Evolutionary conservation across 2,888 invertebrate genomes (phyloP), one percentile per base, ranked within the genome.

Genomic region (Xanthorhoe spadicearia): DNA sequence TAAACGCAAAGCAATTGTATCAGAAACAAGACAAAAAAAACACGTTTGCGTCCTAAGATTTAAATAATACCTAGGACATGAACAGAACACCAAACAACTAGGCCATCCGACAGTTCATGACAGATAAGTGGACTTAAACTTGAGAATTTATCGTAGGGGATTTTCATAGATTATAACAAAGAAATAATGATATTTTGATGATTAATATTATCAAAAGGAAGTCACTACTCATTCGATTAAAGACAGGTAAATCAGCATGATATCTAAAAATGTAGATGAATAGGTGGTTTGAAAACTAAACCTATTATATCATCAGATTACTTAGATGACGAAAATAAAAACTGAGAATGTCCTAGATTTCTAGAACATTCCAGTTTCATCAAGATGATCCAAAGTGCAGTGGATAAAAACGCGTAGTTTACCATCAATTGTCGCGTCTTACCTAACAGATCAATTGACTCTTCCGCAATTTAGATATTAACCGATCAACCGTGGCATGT

Each of bases 371-470:
- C 38, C 13, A 43, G 38, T 43, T 13, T 38, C 32, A 32, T 32
- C 32, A 32, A 13, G 38, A 43, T 43, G 38, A 13, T 43, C 3
- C 38, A 43, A 15, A 6, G 17, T 17, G 15, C 5, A 48, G 58
- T 58, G 28, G 53, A 64, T 64, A 53, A 35, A 61, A 61, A 64
- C 58, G 68, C 68, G 58, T 59, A 63, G 61, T 54, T 61, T 10
- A 28, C 49, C 17, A 55, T 35, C 64, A 72, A 68, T 72, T 68
- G 68, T 23, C 56, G 52, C 58, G 19, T 69, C 66, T 68, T 64
- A 60, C 61, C 64, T 66, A 64, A 61, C 71, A 70, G 67, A 70
- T 66, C 71, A 74, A 74, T 74, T 74, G 73, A 65, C 54, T 57
- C 73, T 73, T 74, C 74, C 74, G 71, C 66, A 65, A 63, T 66